Conservation (phyloP, 2,888 invertebrate species). For the Drosophila limbata region DNA sequence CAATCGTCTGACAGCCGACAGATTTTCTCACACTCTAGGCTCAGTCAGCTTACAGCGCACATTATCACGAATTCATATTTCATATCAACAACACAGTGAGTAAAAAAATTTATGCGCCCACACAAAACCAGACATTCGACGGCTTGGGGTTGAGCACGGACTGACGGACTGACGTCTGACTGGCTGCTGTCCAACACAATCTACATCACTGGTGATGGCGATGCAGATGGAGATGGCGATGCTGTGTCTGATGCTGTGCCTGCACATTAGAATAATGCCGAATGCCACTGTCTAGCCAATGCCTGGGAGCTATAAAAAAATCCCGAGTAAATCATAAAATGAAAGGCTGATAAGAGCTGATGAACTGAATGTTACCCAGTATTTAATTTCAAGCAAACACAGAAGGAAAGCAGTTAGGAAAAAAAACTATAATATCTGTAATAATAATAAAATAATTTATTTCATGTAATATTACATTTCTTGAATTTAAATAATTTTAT, state of each 20-base stretch:
- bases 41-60: conserved; percentile 23
- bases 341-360: conserved; percentile 1
- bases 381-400: background rate
- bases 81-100: conserved; percentile 63
- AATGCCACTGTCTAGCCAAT: conserved; percentile 30
- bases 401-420: no score
- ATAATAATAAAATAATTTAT: no score
- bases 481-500: no score
- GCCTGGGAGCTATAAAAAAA: conserved; percentile 21
- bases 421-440: no score
- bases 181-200: conserved; percentile 73
- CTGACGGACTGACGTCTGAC: conserved; percentile 62
- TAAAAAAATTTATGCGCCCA: conserved; percentile 73
- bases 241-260: conserved; percentile 16
- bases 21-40: conserved; percentile 47
- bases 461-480: no score
- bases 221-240: conserved; percentile 21
- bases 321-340: background rate
- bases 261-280: conserved; percentile 35
- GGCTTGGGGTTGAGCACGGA: conserved; percentile 51
- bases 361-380: conserved; percentile 23
- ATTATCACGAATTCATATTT: conserved; percentile 72
- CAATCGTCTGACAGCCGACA: conserved; percentile 39
- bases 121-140: conserved; percentile 28
- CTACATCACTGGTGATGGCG: conserved; percentile 65